Percentiles rank a stretch among this genome's conserved stretches.
These are phyloP conservation scores for Phylloscopus trochilus DNA, from an alignment of 2,113 vertebrate species.

Conservation along the genomic window DNA sequence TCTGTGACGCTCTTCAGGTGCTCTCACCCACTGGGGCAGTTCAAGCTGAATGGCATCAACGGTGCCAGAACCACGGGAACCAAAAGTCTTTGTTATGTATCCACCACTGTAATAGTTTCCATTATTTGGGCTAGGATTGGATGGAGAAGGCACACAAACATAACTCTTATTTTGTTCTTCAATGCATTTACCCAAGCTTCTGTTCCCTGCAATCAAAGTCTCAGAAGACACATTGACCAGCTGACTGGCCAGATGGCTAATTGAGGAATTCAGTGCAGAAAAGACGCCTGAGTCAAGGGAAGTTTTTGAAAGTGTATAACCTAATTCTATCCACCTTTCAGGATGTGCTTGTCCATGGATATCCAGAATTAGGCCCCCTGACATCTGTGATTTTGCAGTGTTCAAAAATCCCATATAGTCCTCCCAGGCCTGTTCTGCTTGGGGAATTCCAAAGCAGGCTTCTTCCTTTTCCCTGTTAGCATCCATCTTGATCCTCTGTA, in stretches of 20 bases:
- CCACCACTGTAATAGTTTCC: slow-evolving; percentile 59
- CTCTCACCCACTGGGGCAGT: slow-evolving; percentile 51
- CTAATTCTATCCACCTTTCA: slow-evolving; percentile 63
- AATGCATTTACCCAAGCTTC: slow-evolving; percentile 52
- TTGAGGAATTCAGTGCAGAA: not conserved
- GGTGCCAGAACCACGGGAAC: slow-evolving; percentile 17
- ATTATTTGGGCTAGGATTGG: slow-evolving; percentile 53
- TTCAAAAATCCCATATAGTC: slow-evolving; percentile 61
- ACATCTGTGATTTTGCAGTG: slow-evolving; percentile 35
- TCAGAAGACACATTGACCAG: slow-evolving; percentile 23
- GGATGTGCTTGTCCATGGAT: slow-evolving; percentile 59
- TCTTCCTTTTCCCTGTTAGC: slow-evolving; percentile 58
- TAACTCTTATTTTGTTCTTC: slow-evolving; percentile 48
- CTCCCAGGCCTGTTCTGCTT: slow-evolving; percentile 58
- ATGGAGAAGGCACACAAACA: slow-evolving; percentile 59
- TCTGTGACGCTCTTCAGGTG: not conserved
- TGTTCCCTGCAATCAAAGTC: slow-evolving; percentile 13
- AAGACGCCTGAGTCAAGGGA: slow-evolving; percentile 23
- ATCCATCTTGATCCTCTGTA: slow-evolving; percentile 63
- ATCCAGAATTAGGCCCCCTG: slow-evolving; percentile 50
- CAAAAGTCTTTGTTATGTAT: slow-evolving; percentile 51
- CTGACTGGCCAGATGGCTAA: slow-evolving; percentile 43
- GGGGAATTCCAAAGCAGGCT: slow-evolving; percentile 42
- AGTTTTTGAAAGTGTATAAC: slow-evolving; percentile 54
- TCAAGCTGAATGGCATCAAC: slow-evolving; percentile 66